Evolutionary conservation across 1,140 invertebrate genomes (phyloP).

Genomic region (Drosophila nigrodunni): DNA sequence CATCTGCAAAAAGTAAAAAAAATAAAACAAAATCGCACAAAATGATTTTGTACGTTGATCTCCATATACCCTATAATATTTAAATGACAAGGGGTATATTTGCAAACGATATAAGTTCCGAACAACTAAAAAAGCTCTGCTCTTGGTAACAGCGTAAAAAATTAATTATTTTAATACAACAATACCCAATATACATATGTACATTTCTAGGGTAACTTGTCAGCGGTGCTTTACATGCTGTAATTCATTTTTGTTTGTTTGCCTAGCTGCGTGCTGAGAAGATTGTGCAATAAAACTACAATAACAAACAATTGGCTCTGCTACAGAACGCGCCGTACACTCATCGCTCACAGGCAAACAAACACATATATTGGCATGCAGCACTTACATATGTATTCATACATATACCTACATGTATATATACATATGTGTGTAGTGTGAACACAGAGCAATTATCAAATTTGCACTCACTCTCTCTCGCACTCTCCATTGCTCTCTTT

Average conservation of each 20-base stretch:
- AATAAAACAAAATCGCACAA: background rate
- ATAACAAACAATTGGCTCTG: slow-evolving; percentile 68
- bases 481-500: slow-evolving; percentile 20
- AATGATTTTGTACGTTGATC: slow-evolving; percentile 11
- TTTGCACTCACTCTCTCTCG: slow-evolving; percentile 51
- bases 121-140: too few species aligned
- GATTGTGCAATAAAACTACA: slow-evolving; percentile 78
- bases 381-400: background rate
- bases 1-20: slow-evolving; percentile 8
- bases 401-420: background rate
- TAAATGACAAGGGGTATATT: background rate
- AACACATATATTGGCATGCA: slow-evolving; percentile 32
- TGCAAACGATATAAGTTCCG: background rate
- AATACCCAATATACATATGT: background rate
- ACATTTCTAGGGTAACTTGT: slow-evolving; percentile 14
- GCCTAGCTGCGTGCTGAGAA: slow-evolving; percentile 37
- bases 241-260: slow-evolving; percentile 37
- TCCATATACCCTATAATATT: slow-evolving; percentile 6
- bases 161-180: background rate
- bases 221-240: background rate
- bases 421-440: slow-evolving; percentile 7
- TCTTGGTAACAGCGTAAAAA: background rate
- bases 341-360: slow-evolving; percentile 24
- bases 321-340: slow-evolving; percentile 46
- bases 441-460: slow-evolving; percentile 52